Evolutionary conservation across 2,797 vertebrate species (phyloP).

Genomic region (Merluccius polli): DNA sequence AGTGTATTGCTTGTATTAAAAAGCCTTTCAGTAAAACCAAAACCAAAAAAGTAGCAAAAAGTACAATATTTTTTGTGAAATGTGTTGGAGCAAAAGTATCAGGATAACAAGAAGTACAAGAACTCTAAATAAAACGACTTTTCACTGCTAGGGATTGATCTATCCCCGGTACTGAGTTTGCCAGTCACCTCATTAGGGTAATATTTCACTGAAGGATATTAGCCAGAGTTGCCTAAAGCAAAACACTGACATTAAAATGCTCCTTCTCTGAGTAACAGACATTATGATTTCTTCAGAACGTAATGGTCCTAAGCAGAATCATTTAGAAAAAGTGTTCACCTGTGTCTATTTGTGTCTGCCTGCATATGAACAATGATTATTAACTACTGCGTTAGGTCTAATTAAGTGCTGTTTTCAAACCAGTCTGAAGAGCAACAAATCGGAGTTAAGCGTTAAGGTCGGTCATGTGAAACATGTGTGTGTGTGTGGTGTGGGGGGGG

Average conservation of each 20-base stretch:
- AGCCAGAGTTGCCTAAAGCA: conserved; percentile 21
- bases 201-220: conserved; percentile 27
- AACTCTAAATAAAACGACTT: background rate
- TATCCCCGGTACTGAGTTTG: background rate
- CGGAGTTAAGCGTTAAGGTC: background rate
- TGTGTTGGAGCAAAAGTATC: background rate
- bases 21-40: background rate
- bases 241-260: background rate
- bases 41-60: background rate
- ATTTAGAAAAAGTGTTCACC: background rate
- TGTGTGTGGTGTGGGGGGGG: background rate
- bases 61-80: background rate
- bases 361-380: background rate
- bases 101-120: background rate
- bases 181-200: background rate
- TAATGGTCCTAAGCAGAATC: background rate
- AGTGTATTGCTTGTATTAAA: background rate
- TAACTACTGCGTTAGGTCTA: background rate
- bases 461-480: background rate
- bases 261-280: background rate
- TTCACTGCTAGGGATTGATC: background rate
- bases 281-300: background rate
- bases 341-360: background rate
- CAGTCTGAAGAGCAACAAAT: background rate
- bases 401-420: background rate